Base-by-base conservation (phyloP, 2,888 invertebrate genomes). In the Drosophila meridionalis region DNA sequence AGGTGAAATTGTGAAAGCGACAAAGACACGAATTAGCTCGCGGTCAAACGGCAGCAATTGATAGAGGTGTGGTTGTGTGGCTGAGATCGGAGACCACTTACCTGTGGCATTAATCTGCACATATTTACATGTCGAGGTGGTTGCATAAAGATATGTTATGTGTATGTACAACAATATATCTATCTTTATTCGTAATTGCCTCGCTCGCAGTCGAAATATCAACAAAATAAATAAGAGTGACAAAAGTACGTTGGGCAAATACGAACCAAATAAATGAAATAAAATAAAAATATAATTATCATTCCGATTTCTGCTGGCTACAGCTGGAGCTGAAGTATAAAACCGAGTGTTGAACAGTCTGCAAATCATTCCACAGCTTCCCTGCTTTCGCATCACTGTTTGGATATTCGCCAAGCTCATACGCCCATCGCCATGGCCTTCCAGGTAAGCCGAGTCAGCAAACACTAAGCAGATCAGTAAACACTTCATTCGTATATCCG, bases 1-100 rank as follows among this genome's bases (percentile, higher is more conserved):
- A 90, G 77, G 86, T 70, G 74, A 77, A 78, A 78, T 85, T 74
- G 90, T 86, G 88, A 91, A 89, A 91, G 90, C 76, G 73, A 61
- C 30, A 56, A 72, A 71, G 40, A 57, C 64, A 34, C 43, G 64
- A 83, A 86, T 68, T 42, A 56, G 61, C 83, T 72, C 56, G 74
- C 81, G 76, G 86, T 75, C 79, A 70, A 66, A 67, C 66, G 61
- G 71, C 78, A 75, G 69, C 78, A 74, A 45, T 80, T 69, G 58
- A 38, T 28, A 65, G 64, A 47, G 78, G 82, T 74, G 72, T 80
- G 82, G 74, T 59, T 57, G 47, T 45, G 4, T 53, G 42, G 42
- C 42, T 42, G 42, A 14, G 42, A n/a, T 40, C 34, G 65, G 56
- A 47, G 50, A 68, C 30, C 64, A 71, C 76, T 90, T 74, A 82